Conservation (phyloP, 2,888 invertebrate genomes). For the Eubasilissa splendida region DNA sequence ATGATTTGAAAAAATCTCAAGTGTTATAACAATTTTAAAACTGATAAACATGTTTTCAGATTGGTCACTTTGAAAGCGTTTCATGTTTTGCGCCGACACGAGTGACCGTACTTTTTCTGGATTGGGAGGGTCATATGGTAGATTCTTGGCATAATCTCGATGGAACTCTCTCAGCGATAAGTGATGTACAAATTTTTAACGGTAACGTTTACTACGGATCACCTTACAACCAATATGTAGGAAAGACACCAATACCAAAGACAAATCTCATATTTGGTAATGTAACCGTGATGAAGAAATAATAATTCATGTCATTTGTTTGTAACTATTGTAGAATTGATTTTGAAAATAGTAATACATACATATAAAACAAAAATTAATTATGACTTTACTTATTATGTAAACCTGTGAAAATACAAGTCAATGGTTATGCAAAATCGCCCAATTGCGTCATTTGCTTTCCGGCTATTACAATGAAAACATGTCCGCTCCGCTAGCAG, state of each 20-base stretch:
- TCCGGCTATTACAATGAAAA: too few species aligned
- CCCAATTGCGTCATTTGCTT: too few species aligned
- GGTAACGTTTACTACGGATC: constrained; percentile 79
- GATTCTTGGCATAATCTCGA: constrained; percentile 79
- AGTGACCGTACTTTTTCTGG: constrained; percentile 77
- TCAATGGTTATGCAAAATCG: too few species aligned
- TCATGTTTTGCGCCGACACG: constrained; percentile 65
- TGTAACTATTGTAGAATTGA: too few species aligned
- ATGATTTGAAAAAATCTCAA: background rate
- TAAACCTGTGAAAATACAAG: too few species aligned
- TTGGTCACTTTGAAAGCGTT: constrained; percentile 77
- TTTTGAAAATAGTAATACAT: too few species aligned
- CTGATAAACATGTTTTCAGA: constrained; percentile 65
- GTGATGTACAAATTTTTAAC: constrained; percentile 79
- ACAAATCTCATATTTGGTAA: background rate
- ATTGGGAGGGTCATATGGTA: constrained; percentile 81
- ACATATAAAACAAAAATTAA: too few species aligned
- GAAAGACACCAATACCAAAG: constrained; percentile 58
- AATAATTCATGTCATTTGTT: too few species aligned
- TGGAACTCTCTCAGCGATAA: constrained; percentile 70
- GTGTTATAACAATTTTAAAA: background rate
- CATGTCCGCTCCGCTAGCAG: too few species aligned
- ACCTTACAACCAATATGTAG: constrained; percentile 79
- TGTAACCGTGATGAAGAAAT: background rate
- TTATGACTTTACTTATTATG: too few species aligned